Base-by-base conservation (phyloP, 2,797 vertebrate genomes). In the Tapirus indicus region DNA sequence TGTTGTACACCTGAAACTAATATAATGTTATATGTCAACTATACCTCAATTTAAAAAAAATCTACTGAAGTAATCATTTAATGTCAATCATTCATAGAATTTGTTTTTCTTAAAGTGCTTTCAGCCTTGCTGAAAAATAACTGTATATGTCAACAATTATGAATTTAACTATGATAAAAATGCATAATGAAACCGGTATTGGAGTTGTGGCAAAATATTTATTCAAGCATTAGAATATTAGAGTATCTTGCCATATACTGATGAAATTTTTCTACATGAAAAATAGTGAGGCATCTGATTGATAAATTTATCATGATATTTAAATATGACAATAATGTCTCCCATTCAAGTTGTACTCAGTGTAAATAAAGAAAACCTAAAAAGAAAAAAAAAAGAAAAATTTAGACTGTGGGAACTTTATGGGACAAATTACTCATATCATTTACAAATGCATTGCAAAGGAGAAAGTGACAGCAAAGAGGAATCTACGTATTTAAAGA, bases 91-190 rank as follows among this genome's bases (percentile, higher is more conserved):
- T 79, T 82, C 35, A 91, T 2, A 79, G 1, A 88, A 49, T n/a
- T 58, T 77, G 52, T 35, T 44, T 85, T 85, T 47, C 71, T 72
- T 72, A 56, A 95, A 69, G 2, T 66, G 20, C 2, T 49, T 88
- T 60, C 25, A n/a, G 56, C 11, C 16, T 92, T 13, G 1, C 52
- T 68, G 23, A 89, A 95, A 88, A 94, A 72, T 60, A 72, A 79
- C 17, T 62, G 0, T 52, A 10, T 25, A 52, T 84, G 14, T 69
- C 16, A 78, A 38, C n/a, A 60, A 68, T 87, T 83, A 93, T 47
- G 32, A 93, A 80, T 23, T 94, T 58, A 69, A 85, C 52, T 74
- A 32, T 78, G 20, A 77, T 68, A 77, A 96, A 86, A 93, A 92
- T 64, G 20, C 7, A 35, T 32, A 38, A 91, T n/a, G n/a, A 91